Evolutionary conservation across 2,113 vertebrate species (phyloP), one percentile per base, ranked within the genome.

Genomic region (Mormyrus lacerda): DNA sequence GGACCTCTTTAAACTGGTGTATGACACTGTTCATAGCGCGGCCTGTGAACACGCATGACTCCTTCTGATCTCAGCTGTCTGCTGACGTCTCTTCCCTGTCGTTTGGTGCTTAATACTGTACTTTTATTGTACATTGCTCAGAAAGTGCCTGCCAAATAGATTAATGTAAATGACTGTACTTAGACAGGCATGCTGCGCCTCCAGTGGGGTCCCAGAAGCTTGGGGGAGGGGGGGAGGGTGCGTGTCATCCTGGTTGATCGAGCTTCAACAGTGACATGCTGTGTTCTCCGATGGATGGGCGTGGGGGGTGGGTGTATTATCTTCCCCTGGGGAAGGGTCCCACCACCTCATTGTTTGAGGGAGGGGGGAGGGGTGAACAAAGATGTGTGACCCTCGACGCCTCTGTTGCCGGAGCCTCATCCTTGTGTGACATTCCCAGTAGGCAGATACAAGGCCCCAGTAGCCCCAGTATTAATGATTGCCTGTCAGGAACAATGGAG

Each of bases 401-500:
- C 90, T 92, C 86, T 39, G n/a, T 44, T 90, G 86, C 61, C 61
- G 51, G 50, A 90, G 45, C 55, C 42, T 61, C 84, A 58, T 58
- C 85, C 91, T 89, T 87, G 79, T 58, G 47, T 79, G 85, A 89
- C 10, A 58, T 84, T 73, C 89, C 47, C 89, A 90, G 69, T 85
- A 90, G 90, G 31, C 89, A 90, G 91, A 91, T 89, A 65, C 58
- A 87, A 83, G 90, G 76, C 7, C 76, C 76, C 89, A 87, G 79
- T 53, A 91, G 89, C 76, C 90, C 84, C 91, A 90, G 92, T 91
- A 91, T 90, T 92, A 94, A 93, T 93, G 92, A 92, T 89, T 48
- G 47, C 58, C 87, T 90, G 69, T 65, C 88, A 45, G 6, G n/a
- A 48, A 94, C 92, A 93, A 90, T 91, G 90, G 89, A 31, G 15